phyloP scores from a whole-genome alignment of 2,888 invertebrate species.

The Dyspetes luteomarginatus region DNA sequence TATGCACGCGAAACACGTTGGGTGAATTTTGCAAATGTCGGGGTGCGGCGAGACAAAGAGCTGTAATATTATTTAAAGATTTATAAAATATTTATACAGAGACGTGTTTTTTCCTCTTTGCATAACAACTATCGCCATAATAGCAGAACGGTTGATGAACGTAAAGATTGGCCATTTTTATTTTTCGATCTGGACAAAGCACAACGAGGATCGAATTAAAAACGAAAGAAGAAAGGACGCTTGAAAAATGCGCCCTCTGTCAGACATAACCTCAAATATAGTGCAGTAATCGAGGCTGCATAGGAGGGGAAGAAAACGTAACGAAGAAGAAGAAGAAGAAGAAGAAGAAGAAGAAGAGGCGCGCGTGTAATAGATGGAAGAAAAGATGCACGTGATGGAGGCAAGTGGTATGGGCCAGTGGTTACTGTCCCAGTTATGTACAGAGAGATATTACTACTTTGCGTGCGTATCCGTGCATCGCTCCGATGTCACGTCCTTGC shows the following conservation, averaged over 20 bases:
- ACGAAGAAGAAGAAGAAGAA: conserved; percentile 24
- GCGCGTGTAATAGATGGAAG: conserved; percentile 49
- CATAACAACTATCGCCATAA: background rate
- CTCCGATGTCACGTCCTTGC: conserved; percentile 64
- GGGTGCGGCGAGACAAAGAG: background rate
- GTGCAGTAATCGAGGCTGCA: too few relatives aligned
- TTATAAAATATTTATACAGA: background rate
- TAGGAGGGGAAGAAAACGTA: background rate
- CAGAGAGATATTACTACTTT: conserved; percentile 56
- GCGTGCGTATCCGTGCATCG: conserved; percentile 60
- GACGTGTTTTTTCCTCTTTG: conserved; percentile 6
- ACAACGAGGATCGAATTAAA: too few relatives aligned
- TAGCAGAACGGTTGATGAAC: conserved; percentile 9
- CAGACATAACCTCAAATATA: too few relatives aligned
- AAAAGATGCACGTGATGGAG: conserved; percentile 28
- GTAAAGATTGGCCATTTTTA: background rate
- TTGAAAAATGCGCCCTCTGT: background rate
- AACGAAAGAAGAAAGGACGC: conserved; percentile 4
- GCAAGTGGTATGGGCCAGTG: conserved; percentile 52
- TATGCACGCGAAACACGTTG: too few relatives aligned
- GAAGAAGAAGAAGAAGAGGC: conserved; percentile 7
- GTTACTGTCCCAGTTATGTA: conserved; percentile 65
- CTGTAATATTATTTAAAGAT: background rate
- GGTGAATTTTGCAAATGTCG: background rate
- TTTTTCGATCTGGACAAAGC: too few relatives aligned